These are phyloP conservation scores for Drosophila lacteicornis DNA, from an alignment of 1,140 invertebrate species.

Conservation along the genomic window DNA sequence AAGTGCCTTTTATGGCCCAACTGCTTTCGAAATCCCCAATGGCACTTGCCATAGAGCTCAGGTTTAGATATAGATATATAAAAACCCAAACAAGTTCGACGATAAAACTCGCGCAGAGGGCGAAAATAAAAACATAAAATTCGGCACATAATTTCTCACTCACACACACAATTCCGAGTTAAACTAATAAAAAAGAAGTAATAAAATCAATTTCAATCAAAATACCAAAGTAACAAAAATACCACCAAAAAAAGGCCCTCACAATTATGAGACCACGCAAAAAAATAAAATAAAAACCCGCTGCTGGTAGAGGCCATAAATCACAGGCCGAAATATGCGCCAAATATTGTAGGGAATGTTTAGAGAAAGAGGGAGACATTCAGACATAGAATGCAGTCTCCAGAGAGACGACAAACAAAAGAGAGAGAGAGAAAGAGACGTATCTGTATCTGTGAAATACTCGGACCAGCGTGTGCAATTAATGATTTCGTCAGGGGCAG, in stretches of 20 bases:
- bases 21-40: slow-evolving; percentile 31
- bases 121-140: slow-evolving; percentile 68
- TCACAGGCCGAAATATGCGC: slow-evolving; percentile 67
- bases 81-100: slow-evolving; percentile 29
- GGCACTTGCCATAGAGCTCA: slow-evolving; percentile 32
- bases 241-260: slow-evolving; percentile 43
- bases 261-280: slow-evolving; percentile 46
- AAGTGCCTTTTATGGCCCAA: slow-evolving; percentile 10
- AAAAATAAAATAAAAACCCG: slow-evolving; percentile 16
- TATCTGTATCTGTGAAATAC: slow-evolving; percentile 42
- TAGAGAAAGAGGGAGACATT: slow-evolving; percentile 6
- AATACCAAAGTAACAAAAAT: slow-evolving; percentile 49
- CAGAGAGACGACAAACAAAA: background rate
- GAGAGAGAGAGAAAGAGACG: background rate
- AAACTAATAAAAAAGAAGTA: slow-evolving; percentile 63
- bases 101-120: slow-evolving; percentile 38
- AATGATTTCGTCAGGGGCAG: slow-evolving; percentile 49
- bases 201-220: slow-evolving; percentile 79
- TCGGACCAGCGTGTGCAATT: slow-evolving; percentile 45
- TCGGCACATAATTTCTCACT: slow-evolving; percentile 58
- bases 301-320: slow-evolving; percentile 52
- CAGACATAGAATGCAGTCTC: slow-evolving; percentile 30
- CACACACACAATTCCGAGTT: slow-evolving; percentile 29
- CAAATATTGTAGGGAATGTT: slow-evolving; percentile 42
- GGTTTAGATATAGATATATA: background rate